Base-by-base conservation (phyloP, 2,888 invertebrate species). In the Parnassius glacialis region DNA sequence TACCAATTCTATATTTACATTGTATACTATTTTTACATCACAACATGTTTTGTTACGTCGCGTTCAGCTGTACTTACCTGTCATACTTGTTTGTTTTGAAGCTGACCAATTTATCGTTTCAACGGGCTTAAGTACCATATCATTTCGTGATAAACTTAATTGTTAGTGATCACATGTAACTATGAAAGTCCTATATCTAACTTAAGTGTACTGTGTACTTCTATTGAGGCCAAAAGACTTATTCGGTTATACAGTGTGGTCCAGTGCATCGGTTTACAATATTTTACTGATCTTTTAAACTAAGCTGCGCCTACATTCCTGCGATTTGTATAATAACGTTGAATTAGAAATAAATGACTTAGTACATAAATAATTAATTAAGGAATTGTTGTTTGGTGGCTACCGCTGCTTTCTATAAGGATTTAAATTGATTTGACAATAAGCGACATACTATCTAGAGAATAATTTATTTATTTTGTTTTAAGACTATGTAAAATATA, bases 391-490 rank as follows among this genome's bases (percentile, higher is more conserved):
- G 65, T 73, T 68, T 41, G 57, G 61, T 67, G 69, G 73, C 71
- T 71, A 45, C 70, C 71, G 44, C 71, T 66, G 72, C 70, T 45
- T 12, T 45, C 45, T 68, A 65, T 80, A 78, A 16, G 79, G 73
- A 69, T 74, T 82, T 82, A 76, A 79, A 83, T 87, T 88, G 77
- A 82, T 87, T 90, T 81, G 90, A 90, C 90, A 90, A 89, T 90
- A 90, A 90, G 90, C 85, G 81, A 85, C 84, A 82, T 77, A 79
- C 78, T 83, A 77, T 78, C 75, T 87, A 88, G 87, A 83, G 72
- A 78, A 77, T 89, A 80, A 87, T 84, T 90, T 89, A 90, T 90
- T 90, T 90, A 90, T 90, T 90, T 90, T 82, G 87, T 79, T 85
- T 82, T 90, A 90, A 84, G 90, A 85, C 83, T 84, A 85, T 86